Evolutionary conservation across 2,888 invertebrate species (phyloP).

Genomic region (Eilema griseolum): DNA sequence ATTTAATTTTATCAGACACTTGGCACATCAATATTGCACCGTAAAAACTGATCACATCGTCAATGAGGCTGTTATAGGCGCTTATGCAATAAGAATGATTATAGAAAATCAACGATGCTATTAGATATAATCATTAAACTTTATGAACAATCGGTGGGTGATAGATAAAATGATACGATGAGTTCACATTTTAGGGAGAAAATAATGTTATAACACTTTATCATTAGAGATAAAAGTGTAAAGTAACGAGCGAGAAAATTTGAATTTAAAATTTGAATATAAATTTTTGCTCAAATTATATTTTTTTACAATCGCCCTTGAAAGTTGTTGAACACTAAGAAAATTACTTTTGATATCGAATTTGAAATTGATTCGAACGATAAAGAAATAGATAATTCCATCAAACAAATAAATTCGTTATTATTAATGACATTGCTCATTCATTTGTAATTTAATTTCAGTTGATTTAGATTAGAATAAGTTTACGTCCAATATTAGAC

Average conservation of each 20-base stretch:
- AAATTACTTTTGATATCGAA: not conserved
- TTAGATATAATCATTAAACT: constrained; percentile 40
- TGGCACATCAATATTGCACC: constrained; percentile 16
- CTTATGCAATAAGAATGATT: constrained; percentile 27
- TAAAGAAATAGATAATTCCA: not conserved
- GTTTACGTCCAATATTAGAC: no score
- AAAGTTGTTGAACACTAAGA: no score
- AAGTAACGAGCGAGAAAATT: not conserved
- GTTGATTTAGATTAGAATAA: no score
- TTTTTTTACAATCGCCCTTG: not conserved
- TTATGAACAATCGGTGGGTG: constrained; percentile 45
- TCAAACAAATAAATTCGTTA: not conserved
- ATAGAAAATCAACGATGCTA: constrained; percentile 21
- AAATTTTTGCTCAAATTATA: not conserved
- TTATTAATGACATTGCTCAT: not conserved
- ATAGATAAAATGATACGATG: not conserved
- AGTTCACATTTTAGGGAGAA: constrained; percentile 9
- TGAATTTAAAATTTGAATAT: not conserved
- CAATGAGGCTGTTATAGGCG: constrained; percentile 40
- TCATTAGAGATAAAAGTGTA: not conserved
- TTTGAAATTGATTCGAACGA: not conserved
- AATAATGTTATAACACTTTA: not conserved
- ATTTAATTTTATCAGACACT: not conserved
- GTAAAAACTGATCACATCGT: constrained; percentile 50
- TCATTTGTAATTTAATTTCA: no score